Evolutionary conservation across 1,140 invertebrate species (phyloP).

Genomic region (Trichomalopsis sarcophagae): DNA sequence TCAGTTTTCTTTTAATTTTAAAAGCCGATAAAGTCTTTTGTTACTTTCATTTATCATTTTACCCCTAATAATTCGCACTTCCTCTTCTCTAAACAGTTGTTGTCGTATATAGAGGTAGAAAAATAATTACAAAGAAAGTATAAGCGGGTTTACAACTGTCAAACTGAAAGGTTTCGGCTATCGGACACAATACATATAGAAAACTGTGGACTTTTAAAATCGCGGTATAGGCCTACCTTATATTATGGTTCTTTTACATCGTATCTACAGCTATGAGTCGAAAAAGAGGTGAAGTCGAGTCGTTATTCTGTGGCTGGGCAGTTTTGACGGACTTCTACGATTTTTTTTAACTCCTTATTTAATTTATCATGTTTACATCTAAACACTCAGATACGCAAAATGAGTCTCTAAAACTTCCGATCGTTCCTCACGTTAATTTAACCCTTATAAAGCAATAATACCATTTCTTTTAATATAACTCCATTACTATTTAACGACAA

Average conservation of each 20-base stretch:
- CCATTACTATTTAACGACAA: not conserved
- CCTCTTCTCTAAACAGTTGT: not conserved
- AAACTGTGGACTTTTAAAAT: not conserved
- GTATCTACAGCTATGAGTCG: not conserved
- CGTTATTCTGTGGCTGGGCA: slow-evolving; percentile 29
- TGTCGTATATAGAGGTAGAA: not conserved
- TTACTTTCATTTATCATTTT: slow-evolving; percentile 26
- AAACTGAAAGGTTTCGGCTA: not conserved
- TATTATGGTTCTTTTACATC: not conserved
- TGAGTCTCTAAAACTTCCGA: slow-evolving; percentile 8
- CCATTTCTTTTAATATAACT: not conserved
- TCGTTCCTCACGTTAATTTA: not conserved
- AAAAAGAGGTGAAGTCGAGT: slow-evolving; percentile 37
- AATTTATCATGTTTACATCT: slow-evolving; percentile 5
- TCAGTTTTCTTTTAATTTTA: not conserved
- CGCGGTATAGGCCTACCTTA: not conserved
- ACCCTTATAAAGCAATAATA: not conserved
- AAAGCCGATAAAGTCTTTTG: not conserved
- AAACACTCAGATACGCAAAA: slow-evolving; percentile 35
- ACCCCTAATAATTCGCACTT: not conserved
- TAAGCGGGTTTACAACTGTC: not conserved
- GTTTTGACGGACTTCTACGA: slow-evolving; percentile 28
- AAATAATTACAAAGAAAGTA: not conserved
- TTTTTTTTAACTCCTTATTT: not conserved
- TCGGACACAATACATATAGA: not conserved